Evolutionary conservation across 2,888 invertebrate genomes (phyloP), one percentile per base, ranked within the genome.

Genomic region (Rotaria socialis): DNA sequence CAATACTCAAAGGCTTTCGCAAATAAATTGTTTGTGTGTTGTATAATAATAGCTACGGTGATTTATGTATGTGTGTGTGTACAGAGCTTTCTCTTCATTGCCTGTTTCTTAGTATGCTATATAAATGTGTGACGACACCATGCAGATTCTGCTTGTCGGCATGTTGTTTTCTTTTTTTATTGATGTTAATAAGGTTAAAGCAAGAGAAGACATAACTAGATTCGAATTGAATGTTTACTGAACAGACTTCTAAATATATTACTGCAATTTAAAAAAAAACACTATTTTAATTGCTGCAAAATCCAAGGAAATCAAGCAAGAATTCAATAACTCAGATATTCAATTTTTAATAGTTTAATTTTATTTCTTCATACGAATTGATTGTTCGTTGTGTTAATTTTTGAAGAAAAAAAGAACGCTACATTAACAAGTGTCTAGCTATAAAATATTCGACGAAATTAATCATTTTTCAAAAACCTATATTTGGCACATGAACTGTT

Each of bases 1-100:
- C 97, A 0, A 96, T 97, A 90, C 92, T 97, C 88, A 94, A 95
- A 90, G 96, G 96, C 91, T 98, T 96, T 91, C 94, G 95, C 90
- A 97, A 97, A 75, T 80, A 80, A 47, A 24, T 47, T 35, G 4
- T 41, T 67, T 67, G 14, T 19, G 35, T 41, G 35, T 67, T 67
- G 67, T 67, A 67, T 41, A 67, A 35, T 35, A 67, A 35, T 67
- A 67, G 19, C 19, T 19, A 67, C 67, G 67, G 67, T 67, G 67
- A 67, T 27, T 67, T 67, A 67, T 35, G 19, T 35, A 41, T 67
- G 27, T 19, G 16, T 67, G 27, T 41, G 16, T 67, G 35, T 67
- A 67, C 19, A 67, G 19, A 35, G 4, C 35, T 55, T 55, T 55
- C 19, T 67, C 67, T 35, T 67, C 19, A 35, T 19, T 67, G 67